Conservation (phyloP, 2,888 invertebrate genomes). For the Brachylomia viminalis region DNA sequence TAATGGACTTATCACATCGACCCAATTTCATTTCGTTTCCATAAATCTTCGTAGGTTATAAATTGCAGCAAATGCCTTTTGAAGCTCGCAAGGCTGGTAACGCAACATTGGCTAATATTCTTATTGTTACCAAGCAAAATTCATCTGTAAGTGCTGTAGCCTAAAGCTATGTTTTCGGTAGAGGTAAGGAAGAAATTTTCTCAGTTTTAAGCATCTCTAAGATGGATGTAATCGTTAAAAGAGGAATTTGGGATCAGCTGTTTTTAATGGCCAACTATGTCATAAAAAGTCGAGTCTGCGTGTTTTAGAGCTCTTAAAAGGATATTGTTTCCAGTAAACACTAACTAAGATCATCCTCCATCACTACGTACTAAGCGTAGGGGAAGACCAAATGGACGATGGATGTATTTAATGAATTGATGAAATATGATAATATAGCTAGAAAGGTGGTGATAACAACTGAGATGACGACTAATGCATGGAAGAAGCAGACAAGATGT, state of each 20-base stretch:
- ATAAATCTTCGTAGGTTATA: constrained; percentile 66
- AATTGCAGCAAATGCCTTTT: constrained; percentile 61
- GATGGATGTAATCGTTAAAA: constrained; percentile 15
- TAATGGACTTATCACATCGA: constrained; percentile 74
- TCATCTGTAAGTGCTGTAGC: constrained; percentile 8
- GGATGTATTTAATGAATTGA: constrained; percentile 12
- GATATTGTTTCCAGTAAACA: constrained; percentile 8
- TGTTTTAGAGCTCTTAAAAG: background rate
- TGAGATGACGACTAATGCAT: background rate
- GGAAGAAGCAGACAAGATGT: background rate
- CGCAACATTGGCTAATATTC: constrained; percentile 31
- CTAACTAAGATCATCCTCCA: constrained; percentile 16
- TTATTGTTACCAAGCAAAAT: constrained; percentile 28
- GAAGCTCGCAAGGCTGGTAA: constrained; percentile 42
- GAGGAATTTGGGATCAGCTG: constrained; percentile 38
- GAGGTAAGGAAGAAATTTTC: constrained; percentile 21
- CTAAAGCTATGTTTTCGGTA: constrained; percentile 35
- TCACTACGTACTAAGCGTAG: background rate
- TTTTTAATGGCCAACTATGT: constrained; percentile 41
- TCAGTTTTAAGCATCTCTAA: constrained; percentile 24
- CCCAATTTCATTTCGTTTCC: constrained; percentile 70
- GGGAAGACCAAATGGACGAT: background rate
- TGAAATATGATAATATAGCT: background rate
- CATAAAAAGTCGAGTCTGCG: constrained; percentile 25
- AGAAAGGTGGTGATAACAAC: background rate